phyloP scores from a whole-genome alignment of 2,888 invertebrate species.

The Synanthedon andrenaeformis region DNA sequence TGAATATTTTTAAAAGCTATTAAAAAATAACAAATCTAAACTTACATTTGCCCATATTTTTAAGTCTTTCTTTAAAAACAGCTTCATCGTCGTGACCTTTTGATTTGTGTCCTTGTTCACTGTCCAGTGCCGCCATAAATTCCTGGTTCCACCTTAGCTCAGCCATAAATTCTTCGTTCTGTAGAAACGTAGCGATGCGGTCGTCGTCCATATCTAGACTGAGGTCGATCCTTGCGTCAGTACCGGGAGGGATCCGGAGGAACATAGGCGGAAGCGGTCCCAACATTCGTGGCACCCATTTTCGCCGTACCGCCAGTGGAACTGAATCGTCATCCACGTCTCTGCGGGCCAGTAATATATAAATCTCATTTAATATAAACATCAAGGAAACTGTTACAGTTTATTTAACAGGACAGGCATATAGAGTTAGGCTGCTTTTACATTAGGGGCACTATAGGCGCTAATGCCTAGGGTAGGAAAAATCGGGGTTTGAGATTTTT shows the following conservation, averaged over 20 bases:
- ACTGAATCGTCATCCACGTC: conserved; percentile 53
- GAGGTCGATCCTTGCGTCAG: conserved; percentile 60
- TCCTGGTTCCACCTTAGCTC: conserved; percentile 88
- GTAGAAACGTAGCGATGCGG: conserved; percentile 85
- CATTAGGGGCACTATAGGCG: too few species aligned
- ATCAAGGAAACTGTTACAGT: not conserved
- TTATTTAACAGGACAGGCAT: too few species aligned
- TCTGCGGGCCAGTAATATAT: conserved; percentile 25
- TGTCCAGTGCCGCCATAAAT: conserved; percentile 86
- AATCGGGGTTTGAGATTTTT: too few species aligned
- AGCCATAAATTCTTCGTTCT: conserved; percentile 91
- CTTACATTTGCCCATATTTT: conserved; percentile 85
- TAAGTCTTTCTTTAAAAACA: conserved; percentile 80
- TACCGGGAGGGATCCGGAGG: conserved; percentile 72
- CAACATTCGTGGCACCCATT: conserved; percentile 85
- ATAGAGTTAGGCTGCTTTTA: too few species aligned
- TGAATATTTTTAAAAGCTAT: not conserved
- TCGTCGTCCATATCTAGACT: conserved; percentile 84
- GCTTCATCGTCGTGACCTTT: conserved; percentile 75
- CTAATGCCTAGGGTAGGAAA: too few species aligned
- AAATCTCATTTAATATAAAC: not conserved
- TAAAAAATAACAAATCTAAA: conserved; percentile 6
- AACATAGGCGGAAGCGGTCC: conserved; percentile 84
- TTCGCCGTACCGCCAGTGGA: conserved; percentile 57
- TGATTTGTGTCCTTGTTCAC: conserved; percentile 72